Conservation (phyloP, 2,797 vertebrate species). For the Lacerta agilis region DNA sequence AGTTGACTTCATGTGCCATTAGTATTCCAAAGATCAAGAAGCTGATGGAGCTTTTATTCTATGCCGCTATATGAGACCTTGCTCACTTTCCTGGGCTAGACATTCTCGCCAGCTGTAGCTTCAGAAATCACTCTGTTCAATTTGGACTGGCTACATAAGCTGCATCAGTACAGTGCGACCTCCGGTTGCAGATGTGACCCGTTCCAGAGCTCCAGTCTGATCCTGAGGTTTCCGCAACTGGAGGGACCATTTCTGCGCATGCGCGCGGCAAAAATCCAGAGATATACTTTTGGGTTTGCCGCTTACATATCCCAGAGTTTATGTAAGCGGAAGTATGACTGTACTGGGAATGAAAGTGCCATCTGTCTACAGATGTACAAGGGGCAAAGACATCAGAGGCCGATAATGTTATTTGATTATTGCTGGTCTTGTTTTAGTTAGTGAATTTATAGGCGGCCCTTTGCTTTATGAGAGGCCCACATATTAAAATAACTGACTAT, state of each 20-base stretch:
- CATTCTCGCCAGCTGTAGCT: neutral
- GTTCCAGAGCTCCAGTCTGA: no score
- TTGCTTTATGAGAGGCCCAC: neutral
- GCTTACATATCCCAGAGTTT: no score
- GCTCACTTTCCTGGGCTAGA: neutral
- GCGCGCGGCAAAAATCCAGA: no score
- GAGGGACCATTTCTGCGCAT: no score
- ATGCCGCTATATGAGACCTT: neutral
- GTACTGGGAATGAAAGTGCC: neutral
- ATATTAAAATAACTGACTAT: neutral
- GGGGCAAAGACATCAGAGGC: neutral
- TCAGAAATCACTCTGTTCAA: neutral
- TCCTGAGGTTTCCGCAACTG: no score
- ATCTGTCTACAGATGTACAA: neutral
- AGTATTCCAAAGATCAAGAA: neutral
- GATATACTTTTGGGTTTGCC: no score
- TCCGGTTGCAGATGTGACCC: no score
- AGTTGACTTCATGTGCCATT: neutral
- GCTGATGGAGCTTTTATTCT: neutral
- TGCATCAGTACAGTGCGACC: no score
- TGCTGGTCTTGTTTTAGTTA: neutral
- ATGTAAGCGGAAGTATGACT: no score
- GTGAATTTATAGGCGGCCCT: neutral
- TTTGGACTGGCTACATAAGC: no score
- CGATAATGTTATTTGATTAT: neutral